Evolutionary conservation across 1,140 invertebrate genomes (phyloP).

Genomic region (Pseudobourletiella spinata): DNA sequence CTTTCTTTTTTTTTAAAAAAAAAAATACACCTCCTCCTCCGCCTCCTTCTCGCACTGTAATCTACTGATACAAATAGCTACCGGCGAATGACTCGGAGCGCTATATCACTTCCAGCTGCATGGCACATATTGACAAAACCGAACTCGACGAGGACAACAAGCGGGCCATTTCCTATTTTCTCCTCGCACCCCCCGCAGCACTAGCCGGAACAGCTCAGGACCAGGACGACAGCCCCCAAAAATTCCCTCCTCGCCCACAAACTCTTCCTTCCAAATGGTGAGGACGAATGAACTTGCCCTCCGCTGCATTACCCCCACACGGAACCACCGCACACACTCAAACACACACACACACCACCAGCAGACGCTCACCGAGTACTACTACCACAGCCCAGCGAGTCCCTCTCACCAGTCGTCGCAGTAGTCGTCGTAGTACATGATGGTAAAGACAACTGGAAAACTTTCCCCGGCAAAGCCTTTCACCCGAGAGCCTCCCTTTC

Average conservation of each 20-base stretch:
- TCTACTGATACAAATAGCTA: constrained; percentile 28
- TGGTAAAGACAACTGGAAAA: constrained; percentile 4
- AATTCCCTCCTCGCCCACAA: not conserved
- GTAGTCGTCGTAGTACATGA: too few species aligned
- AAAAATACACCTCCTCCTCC: too few species aligned
- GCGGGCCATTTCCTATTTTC: constrained; percentile 30
- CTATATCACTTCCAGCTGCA: constrained; percentile 25
- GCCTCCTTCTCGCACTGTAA: too few species aligned
- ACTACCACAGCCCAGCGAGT: not conserved
- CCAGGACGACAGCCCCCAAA: constrained; percentile 1
- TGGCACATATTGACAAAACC: constrained; percentile 30
- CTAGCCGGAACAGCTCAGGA: not conserved
- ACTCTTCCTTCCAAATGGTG: too few species aligned
- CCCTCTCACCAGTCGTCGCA: too few species aligned
- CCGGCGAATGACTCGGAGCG: constrained; percentile 24
- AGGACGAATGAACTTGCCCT: not conserved
- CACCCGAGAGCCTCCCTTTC: constrained; percentile 26
- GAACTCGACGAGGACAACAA: constrained; percentile 14
- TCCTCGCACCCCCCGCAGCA: constrained; percentile 15
- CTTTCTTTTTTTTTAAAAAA: too few species aligned
- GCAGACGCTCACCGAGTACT: too few species aligned
- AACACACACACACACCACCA: too few species aligned
- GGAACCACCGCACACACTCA: too few species aligned
- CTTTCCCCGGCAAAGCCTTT: constrained; percentile 28
- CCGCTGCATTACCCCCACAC: not conserved